Conservation (phyloP, 2,113 vertebrate species). For the Sylvietta virens region DNA sequence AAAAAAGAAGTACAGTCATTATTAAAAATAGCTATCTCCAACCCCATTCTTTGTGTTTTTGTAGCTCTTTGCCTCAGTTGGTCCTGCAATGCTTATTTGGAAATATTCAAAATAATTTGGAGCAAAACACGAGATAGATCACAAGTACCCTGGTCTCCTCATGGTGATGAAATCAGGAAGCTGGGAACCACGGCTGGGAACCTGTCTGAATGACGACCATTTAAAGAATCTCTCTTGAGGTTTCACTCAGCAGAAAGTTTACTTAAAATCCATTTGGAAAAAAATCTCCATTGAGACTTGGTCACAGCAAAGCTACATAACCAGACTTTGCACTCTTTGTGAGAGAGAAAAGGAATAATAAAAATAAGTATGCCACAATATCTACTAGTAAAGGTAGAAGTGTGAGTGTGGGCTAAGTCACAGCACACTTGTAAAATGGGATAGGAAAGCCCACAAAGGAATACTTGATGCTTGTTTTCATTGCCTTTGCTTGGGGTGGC, state of each 20-base stretch:
- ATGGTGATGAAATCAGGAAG: background rate
- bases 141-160: background rate
- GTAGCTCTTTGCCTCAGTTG: background rate
- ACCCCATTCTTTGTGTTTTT: background rate
- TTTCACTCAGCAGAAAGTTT: background rate
- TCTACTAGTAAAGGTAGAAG: background rate
- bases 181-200: constrained; percentile 7
- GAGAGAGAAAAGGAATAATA: background rate
- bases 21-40: constrained; percentile 3
- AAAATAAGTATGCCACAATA: background rate
- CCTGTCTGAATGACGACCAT: background rate
- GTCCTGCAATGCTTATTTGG: background rate
- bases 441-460: background rate
- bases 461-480: background rate
- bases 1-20: background rate
- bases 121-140: background rate
- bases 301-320: background rate
- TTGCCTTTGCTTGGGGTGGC: background rate
- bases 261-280: background rate
- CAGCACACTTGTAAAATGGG: background rate
- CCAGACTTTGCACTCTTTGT: background rate
- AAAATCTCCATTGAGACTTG: background rate
- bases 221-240: background rate
- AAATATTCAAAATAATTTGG: background rate
- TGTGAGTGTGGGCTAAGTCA: background rate